Evolutionary conservation across 1,140 invertebrate species (phyloP), one percentile per base, ranked within the genome.

Genomic region (Drosophila pachea): DNA sequence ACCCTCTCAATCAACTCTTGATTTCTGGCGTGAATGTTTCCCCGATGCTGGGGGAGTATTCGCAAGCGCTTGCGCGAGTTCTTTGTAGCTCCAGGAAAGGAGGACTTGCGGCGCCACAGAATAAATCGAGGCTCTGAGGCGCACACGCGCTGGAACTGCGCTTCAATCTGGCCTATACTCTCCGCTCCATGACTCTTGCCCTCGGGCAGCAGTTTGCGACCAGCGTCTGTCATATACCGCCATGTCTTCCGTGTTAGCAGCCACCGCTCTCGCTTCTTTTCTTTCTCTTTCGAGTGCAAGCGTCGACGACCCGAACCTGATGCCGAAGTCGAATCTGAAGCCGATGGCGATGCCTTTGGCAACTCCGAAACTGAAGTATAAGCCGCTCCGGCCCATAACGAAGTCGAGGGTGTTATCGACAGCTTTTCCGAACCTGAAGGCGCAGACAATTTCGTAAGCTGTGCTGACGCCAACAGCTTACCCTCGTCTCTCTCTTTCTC

Each of bases 141-240:
- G 77, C 95, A 96, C 0, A 96, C 93, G 47, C 95, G 92, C 81
- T 96, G 95, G 84, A 96, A 97, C 77, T 96, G 94, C 11, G 94
- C 93, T 86, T 96, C 95, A 50, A 96, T 93, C 66, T 93, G 93
- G 0, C 94, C 93, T 31, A 96, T 91, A 77, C 95, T 95, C 77
- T 95, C 94, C 1, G 91, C 77, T 5, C 92, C 90, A 89, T 94
- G 93, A 76, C 92, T 9, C 45, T 91, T 91, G 3, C 93, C 93
- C 52, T 96, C 95, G 0, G 95, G 95, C 42, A 97, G 94, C 9
- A 97, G 91, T 76, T 94, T 94, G 43, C 95, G 92, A n/a, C 95
- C 95, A 8, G 95, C 95, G 76, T 97, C 95, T 0, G 95, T 93
- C 95, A 97, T 97, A 87, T 96, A 96, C 63, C 95, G 91, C 95